Conservation (phyloP, 2,888 invertebrate genomes). For the Drosophila koepferae region DNA sequence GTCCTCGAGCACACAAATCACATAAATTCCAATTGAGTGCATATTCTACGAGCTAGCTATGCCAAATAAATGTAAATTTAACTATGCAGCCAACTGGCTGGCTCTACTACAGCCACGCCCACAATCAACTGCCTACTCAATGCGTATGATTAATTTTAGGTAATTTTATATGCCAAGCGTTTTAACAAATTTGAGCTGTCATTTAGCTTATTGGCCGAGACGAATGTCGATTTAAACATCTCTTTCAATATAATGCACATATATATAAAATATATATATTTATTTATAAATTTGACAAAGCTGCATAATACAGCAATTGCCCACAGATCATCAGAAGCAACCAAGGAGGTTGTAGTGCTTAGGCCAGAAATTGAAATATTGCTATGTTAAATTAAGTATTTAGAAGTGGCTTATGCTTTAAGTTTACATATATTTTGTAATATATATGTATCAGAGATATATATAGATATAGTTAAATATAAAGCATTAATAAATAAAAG, state of each 20-base stretch:
- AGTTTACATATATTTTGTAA: too few relatives aligned
- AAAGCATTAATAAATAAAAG: too few relatives aligned
- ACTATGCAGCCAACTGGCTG: conserved; percentile 47
- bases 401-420: too few relatives aligned
- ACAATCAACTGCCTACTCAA: conserved; percentile 19
- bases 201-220: conserved; percentile 26
- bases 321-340: neutral
- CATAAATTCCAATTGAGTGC: conserved; percentile 81
- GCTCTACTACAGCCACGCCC: conserved; percentile 5
- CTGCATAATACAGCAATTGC: conserved; percentile 7
- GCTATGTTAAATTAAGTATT: neutral
- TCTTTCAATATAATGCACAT: conserved; percentile 2
- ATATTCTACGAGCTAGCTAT: conserved; percentile 66
- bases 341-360: neutral
- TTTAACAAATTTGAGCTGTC: conserved; percentile 33
- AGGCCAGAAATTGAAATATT: neutral
- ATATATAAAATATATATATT: neutral
- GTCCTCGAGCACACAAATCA: conserved; percentile 79
- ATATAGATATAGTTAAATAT: too few relatives aligned
- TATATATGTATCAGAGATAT: too few relatives aligned
- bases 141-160: conserved; percentile 78
- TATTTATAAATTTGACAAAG: conserved; percentile 5
- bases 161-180: conserved; percentile 44
- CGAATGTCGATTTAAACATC: conserved; percentile 26
- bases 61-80: conserved; percentile 75